Evolutionary conservation across 2,797 vertebrate species (phyloP).

Genomic region (Bryconaethiops microstoma): DNA sequence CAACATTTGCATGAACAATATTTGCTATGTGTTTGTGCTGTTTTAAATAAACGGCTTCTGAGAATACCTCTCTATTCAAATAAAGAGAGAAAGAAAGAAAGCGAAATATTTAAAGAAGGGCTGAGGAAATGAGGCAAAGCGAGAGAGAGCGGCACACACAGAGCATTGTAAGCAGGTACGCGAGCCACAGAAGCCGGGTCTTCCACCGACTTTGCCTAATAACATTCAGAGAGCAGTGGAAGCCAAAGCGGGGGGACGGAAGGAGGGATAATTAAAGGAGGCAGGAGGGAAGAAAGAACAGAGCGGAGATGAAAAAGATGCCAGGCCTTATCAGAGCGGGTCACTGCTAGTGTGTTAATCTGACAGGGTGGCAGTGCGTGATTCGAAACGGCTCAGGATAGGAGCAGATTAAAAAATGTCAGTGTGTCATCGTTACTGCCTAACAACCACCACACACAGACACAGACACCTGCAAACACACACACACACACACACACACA

Average conservation of each 20-base stretch:
- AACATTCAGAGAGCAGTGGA: constrained; percentile 1
- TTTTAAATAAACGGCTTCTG: neutral
- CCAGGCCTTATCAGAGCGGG: constrained; percentile 36
- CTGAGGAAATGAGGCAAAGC: constrained; percentile 19
- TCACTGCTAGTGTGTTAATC: constrained; percentile 37
- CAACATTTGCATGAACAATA: neutral
- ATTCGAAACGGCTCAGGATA: constrained; percentile 27
- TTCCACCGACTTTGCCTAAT: neutral
- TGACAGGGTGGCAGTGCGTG: neutral
- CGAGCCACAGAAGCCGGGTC: neutral
- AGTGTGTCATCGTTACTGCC: constrained; percentile 22
- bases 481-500: too few species aligned
- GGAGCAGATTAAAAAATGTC: constrained; percentile 41
- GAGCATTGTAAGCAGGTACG: constrained; percentile 23
- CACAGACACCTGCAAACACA: constrained; percentile 25
- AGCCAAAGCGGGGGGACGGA: neutral
- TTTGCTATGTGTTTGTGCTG: neutral
- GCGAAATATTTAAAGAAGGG: neutral
- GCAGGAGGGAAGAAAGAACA: neutral
- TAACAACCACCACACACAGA: constrained; percentile 11
- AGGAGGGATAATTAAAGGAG: constrained; percentile 35
- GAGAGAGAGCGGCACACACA: constrained; percentile 11
- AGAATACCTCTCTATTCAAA: neutral
- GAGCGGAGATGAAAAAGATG: constrained; percentile 35
- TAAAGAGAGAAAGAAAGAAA: too few species aligned